phyloP scores from a whole-genome alignment of 2,113 vertebrate species.

The Prolemur simus region DNA sequence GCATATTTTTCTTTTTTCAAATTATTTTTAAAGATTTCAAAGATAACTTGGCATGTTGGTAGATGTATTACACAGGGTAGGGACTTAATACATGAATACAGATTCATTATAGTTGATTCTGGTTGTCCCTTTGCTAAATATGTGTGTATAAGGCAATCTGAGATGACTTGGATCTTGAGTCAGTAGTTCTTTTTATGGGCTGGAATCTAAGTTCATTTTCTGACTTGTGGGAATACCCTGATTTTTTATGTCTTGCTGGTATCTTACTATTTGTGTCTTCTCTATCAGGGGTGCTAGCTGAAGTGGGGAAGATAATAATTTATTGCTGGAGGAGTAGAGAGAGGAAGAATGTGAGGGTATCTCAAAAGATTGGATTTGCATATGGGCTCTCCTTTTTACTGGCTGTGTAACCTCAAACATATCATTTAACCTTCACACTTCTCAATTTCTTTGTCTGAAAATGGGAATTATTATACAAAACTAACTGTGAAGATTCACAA shows the following conservation, averaged over 20 bases:
- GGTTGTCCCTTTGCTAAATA: neutral
- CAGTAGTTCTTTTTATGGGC: neutral
- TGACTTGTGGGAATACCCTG: neutral
- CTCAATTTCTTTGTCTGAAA: neutral
- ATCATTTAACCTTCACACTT: neutral
- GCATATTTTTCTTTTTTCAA: neutral
- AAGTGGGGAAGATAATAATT: neutral
- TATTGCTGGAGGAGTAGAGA: neutral
- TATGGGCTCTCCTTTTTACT: neutral
- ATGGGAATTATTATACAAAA: neutral
- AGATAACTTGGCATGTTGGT: neutral
- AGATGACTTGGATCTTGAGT: neutral
- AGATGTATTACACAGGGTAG: neutral
- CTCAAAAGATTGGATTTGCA: neutral
- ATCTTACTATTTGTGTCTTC: neutral
- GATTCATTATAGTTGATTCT: neutral
- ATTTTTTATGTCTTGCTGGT: neutral
- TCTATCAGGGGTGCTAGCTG: neutral
- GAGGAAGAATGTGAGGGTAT: neutral
- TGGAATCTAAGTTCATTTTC: neutral
- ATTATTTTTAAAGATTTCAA: neutral
- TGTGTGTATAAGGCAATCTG: neutral
- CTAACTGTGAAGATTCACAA: neutral
- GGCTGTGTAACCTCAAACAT: neutral
- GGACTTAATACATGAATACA: neutral